These are phyloP conservation scores for Drosophila meridionalis DNA, from an alignment of 2,888 invertebrate species.

Conservation along the genomic window DNA sequence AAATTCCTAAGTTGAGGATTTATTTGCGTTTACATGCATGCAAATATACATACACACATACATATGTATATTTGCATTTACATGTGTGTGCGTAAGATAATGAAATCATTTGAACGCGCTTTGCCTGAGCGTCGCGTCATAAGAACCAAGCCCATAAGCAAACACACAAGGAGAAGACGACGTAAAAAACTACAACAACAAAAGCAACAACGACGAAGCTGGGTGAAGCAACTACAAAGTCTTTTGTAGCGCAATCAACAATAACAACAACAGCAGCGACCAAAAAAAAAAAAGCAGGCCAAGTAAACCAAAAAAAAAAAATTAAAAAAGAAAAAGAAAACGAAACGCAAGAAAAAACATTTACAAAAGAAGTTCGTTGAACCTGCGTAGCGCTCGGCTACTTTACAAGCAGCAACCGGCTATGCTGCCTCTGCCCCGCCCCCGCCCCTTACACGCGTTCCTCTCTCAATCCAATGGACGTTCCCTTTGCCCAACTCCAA, in stretches of 20 bases:
- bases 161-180: not conserved
- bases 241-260: constrained; percentile 59
- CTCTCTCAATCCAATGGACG: not conserved
- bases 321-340: constrained; percentile 47
- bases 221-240: constrained; percentile 58
- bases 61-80: not conserved
- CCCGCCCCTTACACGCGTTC: not conserved
- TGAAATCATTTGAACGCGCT: constrained; percentile 69
- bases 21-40: constrained; percentile 2
- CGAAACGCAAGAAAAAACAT: constrained; percentile 66
- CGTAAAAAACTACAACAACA: not conserved
- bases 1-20: constrained; percentile 45
- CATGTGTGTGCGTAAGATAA: constrained; percentile 47
- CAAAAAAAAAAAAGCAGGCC: constrained; percentile 66
- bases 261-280: constrained; percentile 30
- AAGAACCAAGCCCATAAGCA: constrained; percentile 40
- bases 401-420: constrained; percentile 53
- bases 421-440: not conserved
- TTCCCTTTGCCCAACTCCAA: constrained; percentile 15
- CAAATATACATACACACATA: not conserved
- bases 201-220: constrained; percentile 17
- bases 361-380: constrained; percentile 79
- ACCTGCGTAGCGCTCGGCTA: constrained; percentile 69
- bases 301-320: constrained; percentile 66
- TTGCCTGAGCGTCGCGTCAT: constrained; percentile 30